Evolutionary conservation across 2,888 invertebrate species (phyloP), one percentile per base, ranked within the genome.

Genomic region (Xylocampa areola): DNA sequence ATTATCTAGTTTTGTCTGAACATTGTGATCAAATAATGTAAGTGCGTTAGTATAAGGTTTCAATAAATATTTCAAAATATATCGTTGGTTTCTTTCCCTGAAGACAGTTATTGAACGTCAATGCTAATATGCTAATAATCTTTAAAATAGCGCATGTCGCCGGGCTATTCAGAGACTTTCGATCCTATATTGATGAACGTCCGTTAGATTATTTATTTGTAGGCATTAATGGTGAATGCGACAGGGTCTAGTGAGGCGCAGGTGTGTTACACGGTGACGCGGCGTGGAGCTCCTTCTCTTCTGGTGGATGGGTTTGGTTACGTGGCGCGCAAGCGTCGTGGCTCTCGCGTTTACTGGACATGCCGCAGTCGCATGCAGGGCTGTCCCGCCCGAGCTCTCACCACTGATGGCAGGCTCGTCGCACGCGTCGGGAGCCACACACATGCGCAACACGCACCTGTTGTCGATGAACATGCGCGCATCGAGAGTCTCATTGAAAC

Each of bases 401-500:
- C 94, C 35, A 61, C 76, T 21, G 81, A 82, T 68, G 92, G 92
- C n/a, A 79, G 80, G 8, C 84, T 94, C 23, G 66, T 84, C 8
- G 79, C 82, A 47, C 81, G 82, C 63, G 58, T 77, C 17, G 75
- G 75, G 16, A 50, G 44, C 2, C 92, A 93, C 80, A 85, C 85
- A 64, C 94, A 92, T 68, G 67, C 78, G 3, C 84, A 84, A 2
- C 86, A 84, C 50, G 68, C 80, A 16, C 81, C 84, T 2, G 60
- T 66, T 5, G 49, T 74, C 1, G 78, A 86, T 27, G 76, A 85
- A 30, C 89, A 91, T 63, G 76, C 81, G 23, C 86, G 87, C 19
- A 90, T 94, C 30, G 94, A 94, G 65, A 91, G 88, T 58, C 89
- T 94, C 21, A 93, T 94, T 29, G 93, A 94, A 77, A 89, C 88